Base-by-base conservation (phyloP, 2,113 vertebrate genomes). In the Myotis davidii region DNA sequence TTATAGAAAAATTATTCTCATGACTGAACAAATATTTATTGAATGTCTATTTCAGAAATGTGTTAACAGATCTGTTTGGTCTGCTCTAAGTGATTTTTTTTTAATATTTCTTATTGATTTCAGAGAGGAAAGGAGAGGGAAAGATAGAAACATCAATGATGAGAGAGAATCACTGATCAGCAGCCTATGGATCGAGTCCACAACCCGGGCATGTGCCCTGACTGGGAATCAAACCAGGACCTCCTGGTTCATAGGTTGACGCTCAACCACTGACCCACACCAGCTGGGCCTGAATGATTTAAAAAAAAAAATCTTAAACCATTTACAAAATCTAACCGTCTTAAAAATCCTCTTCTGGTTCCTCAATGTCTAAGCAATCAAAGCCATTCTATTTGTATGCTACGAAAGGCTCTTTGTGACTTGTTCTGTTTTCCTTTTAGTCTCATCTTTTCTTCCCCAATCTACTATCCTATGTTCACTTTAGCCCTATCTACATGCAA, bases 21-120 rank as follows among this genome's bases (percentile, higher is more conserved):
- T 65, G 32, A 76, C 25, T 91, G 34, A 91, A 78, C 37, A 91
- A 88, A 78, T 45, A 89, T 78, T 70, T 64, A 87, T 25, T 78
- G 23, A 65, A 72, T 48, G 27, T 90, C 74, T 87, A 23, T 59
- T 59, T 74, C 11, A 32, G 52, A 50, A 86, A 81, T 16, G 20
- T 84, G 11, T 8, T 37, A 93, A 64, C 29, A 93, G 39, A 81
- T 69, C 9, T 69, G 23, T 61, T 69, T 52, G n/a, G 32, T 90
- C 27, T 50, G 9, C 10, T 61, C 70, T 45, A 23, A 25, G 72
- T 74, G 14, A 27, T 56, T 23, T 56, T 45, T 48, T 45, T 86
- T 48, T 7, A 25, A 59, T 59, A 59, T 25, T 25, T 61, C 17
- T 54, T 45, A 45, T 56, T 56, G 8, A 56, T 56, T 56, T 56